Base-by-base conservation (phyloP, 2,888 invertebrate species). In the Barypeithes pellucidus region DNA sequence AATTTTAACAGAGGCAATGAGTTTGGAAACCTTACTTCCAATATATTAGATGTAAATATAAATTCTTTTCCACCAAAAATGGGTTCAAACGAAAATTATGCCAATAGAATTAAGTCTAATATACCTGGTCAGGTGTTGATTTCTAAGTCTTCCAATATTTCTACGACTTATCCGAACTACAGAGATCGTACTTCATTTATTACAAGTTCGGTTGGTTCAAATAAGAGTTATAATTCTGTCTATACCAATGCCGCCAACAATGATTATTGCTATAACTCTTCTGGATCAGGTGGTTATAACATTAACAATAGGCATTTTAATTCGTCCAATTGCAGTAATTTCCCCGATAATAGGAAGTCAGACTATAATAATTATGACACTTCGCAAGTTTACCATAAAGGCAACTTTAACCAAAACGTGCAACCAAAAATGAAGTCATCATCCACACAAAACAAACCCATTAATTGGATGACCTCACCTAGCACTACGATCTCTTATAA, bases 401-500 rank as follows among this genome's bases (percentile, higher is more conserved):
- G 43, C 0, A 77, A 72, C 73, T 60, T 33, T 36, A 50, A 54
- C 33, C 67, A 57, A 5, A 60, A 67, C 18, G 33, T 41, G 16
- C 29, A 33, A 33, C 33, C 54, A 54, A 52, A 52, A 54, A n/a
- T 47, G 14, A 60, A 33, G 18, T 12, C 63, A 59, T 57, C 72
- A 14, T 39, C 62, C 2, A 18, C 61, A 33, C 80, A 85, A 14
- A 86, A 88, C 75, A 86, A 88, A 3, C 88, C 89, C 0, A 89
- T 90, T 0, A 90, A 90, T 79, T 90, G 90, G 90, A 90, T 90
- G 90, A 90, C 90, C 78, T 87, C 89, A 0, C 89, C 89, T 0
- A 89, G 89, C 77, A 87, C 68, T 50, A 86, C 52, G 85, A 79
- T 66, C 14, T 78, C 71, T 7, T 72, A 39, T 80, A 83, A 77